These are phyloP conservation scores for Calidris pygmaea DNA, from an alignment of 2,113 vertebrate species.

Conservation along the genomic window DNA sequence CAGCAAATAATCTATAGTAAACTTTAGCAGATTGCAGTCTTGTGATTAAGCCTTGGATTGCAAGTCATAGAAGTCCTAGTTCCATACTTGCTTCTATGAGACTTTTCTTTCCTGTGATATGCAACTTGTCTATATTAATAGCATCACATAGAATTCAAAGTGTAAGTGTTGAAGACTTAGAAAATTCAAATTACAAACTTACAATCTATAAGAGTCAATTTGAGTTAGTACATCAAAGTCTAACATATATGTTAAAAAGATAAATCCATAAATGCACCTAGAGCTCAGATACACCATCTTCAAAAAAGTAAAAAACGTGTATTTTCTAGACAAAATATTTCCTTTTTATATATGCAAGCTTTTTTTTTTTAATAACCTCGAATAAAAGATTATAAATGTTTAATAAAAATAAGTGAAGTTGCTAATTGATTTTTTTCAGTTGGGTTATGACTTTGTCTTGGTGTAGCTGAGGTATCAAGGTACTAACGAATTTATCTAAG, in stretches of 20 bases:
- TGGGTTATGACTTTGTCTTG: neutral
- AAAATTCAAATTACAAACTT: neutral
- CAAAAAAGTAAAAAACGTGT: neutral
- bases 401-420: neutral
- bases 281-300: neutral
- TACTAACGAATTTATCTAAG: neutral
- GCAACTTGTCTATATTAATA: neutral
- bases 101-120: neutral
- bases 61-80: neutral
- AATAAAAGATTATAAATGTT: neutral
- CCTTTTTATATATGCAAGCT: neutral
- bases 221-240: neutral
- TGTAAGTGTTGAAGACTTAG: neutral
- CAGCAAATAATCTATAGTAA: neutral
- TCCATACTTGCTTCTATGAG: neutral
- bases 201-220: neutral
- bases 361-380: neutral
- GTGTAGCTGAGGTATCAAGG: neutral
- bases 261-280: neutral
- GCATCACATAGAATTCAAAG: neutral
- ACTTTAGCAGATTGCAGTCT: neutral
- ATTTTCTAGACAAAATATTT: neutral
- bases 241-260: neutral
- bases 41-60: neutral
- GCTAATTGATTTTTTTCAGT: neutral